Conservation (phyloP, 2,797 vertebrate species). For the Mormyrus hasselquistii region DNA sequence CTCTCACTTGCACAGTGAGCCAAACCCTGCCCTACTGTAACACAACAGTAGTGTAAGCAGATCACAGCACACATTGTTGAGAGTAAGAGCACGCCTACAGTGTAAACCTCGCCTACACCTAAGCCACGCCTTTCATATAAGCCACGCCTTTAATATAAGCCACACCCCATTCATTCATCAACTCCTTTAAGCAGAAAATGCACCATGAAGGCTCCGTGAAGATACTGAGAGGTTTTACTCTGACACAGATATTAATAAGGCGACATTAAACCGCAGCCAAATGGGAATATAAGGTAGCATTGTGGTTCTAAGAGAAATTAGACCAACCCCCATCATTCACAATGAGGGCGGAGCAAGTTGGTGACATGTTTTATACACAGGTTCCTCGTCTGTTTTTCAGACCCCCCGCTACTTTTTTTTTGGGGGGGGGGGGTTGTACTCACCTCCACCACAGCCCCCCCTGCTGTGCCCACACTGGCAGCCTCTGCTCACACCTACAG, state of each 20-base stretch:
- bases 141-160: neutral
- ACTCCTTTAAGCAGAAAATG: neutral
- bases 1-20: neutral
- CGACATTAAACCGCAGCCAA: neutral
- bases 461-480: neutral
- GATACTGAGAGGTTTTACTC: neutral
- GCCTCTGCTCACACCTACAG: neutral
- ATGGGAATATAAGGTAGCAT: neutral
- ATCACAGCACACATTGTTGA: neutral
- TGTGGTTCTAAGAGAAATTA: neutral
- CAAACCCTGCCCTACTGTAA: neutral
- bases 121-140: neutral
- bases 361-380: neutral
- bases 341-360: neutral
- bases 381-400: neutral
- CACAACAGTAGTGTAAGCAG: neutral
- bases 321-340: neutral
- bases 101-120: neutral
- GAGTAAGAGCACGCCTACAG: neutral
- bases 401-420: neutral
- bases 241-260: neutral
- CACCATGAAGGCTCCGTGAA: neutral
- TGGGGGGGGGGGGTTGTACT: neutral
- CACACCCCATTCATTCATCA: neutral
- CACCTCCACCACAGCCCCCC: neutral